These are phyloP conservation scores for Siphamia tubifer DNA, from an alignment of 2,113 vertebrate species.

Conservation along the genomic window DNA sequence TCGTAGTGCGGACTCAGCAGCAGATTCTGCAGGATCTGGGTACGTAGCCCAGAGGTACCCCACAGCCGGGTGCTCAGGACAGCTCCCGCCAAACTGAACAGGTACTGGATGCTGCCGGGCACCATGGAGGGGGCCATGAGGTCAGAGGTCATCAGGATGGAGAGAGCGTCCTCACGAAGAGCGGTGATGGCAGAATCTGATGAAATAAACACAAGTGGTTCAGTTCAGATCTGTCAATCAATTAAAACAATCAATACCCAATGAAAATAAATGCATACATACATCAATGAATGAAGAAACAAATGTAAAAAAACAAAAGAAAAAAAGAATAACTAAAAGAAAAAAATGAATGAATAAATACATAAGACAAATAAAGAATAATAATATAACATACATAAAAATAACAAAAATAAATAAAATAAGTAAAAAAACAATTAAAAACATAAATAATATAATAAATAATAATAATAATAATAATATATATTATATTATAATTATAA, in stretches of 20 bases:
- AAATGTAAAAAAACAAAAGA: too few relatives aligned
- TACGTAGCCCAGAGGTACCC: not conserved
- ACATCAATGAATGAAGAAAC: too few relatives aligned
- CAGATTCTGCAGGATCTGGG: conserved; percentile 65
- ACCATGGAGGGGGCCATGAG: conserved; percentile 64
- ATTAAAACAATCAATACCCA: not conserved
- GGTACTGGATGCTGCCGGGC: conserved; percentile 87
- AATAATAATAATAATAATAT: too few relatives aligned
- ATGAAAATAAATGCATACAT: too few relatives aligned
- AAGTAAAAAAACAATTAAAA: too few relatives aligned
- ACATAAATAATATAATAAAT: too few relatives aligned
- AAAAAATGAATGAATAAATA: too few relatives aligned
- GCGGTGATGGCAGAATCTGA: conserved; percentile 75
- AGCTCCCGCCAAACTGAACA: conserved; percentile 87
- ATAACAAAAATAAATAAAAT: too few relatives aligned
- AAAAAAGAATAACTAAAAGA: too few relatives aligned
- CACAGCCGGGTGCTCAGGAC: conserved; percentile 64
- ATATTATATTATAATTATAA: too few relatives aligned
- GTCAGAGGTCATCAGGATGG: conserved; percentile 82
- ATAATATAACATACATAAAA: too few relatives aligned
- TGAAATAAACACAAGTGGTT: not conserved
- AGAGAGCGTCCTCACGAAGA: conserved; percentile 78
- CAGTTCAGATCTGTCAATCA: not conserved
- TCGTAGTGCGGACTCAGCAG: conserved; percentile 84
- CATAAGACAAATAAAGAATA: too few relatives aligned